phyloP scores from a whole-genome alignment of 2,888 invertebrate genomes.

The Apodemia mormo region DNA sequence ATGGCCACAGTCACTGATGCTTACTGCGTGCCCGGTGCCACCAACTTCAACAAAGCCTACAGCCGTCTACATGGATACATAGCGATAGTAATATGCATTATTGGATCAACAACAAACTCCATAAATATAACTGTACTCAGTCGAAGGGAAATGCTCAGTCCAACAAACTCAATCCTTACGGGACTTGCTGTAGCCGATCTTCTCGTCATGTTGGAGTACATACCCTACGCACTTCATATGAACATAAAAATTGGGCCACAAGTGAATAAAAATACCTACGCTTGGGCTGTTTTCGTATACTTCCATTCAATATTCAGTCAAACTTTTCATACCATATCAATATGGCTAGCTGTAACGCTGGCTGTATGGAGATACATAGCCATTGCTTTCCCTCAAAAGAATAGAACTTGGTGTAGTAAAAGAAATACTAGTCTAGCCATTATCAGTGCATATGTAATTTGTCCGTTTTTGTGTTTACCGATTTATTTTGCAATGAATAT shows the following conservation, averaged over 20 bases:
- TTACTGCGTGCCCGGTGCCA: constrained; percentile 81
- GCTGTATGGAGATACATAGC: constrained; percentile 96
- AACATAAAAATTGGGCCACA: constrained; percentile 84
- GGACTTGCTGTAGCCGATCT: constrained; percentile 95
- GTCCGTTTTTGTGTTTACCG: constrained; percentile 92
- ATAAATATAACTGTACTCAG: constrained; percentile 95
- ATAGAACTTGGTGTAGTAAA: constrained; percentile 91
- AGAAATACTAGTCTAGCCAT: constrained; percentile 89
- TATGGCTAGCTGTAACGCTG: constrained; percentile 94
- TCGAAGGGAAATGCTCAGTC: constrained; percentile 93
- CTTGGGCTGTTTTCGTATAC: constrained; percentile 92
- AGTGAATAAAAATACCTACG: constrained; percentile 82
- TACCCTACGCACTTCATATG: constrained; percentile 92
- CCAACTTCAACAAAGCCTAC: constrained; percentile 84
- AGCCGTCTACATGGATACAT: constrained; percentile 91
- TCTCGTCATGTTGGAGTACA: constrained; percentile 96
- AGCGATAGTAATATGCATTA: constrained; percentile 92
- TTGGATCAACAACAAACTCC: constrained; percentile 95
- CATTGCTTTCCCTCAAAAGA: constrained; percentile 90
- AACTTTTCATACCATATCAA: constrained; percentile 94
- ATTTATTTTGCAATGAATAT: constrained; percentile 90
- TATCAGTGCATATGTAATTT: constrained; percentile 88
- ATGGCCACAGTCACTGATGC: constrained; percentile 69
- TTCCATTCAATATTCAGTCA: constrained; percentile 96
- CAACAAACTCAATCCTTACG: constrained; percentile 95